phyloP scores from a whole-genome alignment of 2,797 vertebrate genomes.

The Tenualosa thibaudeaui region DNA sequence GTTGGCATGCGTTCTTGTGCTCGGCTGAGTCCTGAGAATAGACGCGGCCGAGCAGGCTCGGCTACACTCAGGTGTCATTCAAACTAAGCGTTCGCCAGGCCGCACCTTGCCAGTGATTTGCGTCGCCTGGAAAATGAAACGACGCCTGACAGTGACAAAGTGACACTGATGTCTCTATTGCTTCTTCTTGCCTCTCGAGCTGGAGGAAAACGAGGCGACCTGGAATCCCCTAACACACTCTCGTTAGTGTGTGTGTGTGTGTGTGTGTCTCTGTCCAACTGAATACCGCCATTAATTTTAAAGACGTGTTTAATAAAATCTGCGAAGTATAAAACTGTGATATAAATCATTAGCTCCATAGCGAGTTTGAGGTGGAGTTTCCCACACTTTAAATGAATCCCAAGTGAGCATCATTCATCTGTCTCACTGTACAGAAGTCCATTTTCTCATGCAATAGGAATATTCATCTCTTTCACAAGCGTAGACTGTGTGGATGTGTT shows the following conservation, averaged over 20 bases:
- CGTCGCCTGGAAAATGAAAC: not conserved
- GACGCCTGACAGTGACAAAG: constrained; percentile 13
- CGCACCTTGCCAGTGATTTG: not conserved
- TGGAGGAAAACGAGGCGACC: not conserved
- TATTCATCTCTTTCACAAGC: not conserved
- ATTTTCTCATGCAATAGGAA: not conserved
- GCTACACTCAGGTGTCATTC: not conserved
- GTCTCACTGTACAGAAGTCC: not conserved
- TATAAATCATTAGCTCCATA: constrained; percentile 15
- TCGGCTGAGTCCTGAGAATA: constrained; percentile 1
- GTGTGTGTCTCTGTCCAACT: not conserved
- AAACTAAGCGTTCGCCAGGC: not conserved
- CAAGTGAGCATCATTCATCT: not conserved
- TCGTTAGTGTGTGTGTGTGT: not conserved
- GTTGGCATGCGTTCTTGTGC: not conserved
- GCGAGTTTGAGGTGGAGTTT: not conserved
- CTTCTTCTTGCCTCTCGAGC: not conserved
- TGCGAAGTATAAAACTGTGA: not conserved
- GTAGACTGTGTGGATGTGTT: not conserved
- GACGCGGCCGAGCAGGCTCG: constrained; percentile 29
- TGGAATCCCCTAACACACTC: not conserved
- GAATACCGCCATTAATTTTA: constrained; percentile 4
- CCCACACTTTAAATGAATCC: not conserved
- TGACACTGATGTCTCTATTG: constrained; percentile 13
- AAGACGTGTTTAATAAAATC: constrained; percentile 20